Percentiles rank a stretch among this genome's conserved stretches.
Conservation (phyloP, 2,797 vertebrate species). For the Mycteria americana region DNA sequence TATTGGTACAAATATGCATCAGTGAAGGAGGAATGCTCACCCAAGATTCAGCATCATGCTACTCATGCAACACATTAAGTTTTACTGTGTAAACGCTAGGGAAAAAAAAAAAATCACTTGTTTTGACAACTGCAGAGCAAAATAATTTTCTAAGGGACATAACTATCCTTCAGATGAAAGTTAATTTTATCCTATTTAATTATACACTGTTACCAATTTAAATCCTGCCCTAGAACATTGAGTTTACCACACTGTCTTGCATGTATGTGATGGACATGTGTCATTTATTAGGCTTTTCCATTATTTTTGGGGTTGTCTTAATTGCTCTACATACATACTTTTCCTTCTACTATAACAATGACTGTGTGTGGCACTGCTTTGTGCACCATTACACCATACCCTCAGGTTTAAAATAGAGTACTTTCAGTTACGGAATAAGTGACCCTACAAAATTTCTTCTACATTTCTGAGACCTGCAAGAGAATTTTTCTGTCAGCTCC, state of each 20-base stretch:
- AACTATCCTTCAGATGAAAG: not conserved
- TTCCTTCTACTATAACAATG: not conserved
- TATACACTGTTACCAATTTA: conserved; percentile 2
- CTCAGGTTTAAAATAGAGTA: not conserved
- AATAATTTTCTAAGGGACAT: conserved; percentile 3
- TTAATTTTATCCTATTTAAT: conserved; percentile 34
- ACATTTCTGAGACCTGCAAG: not conserved
- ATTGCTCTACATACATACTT: not conserved
- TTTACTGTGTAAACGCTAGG: not conserved
- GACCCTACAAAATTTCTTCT: not conserved
- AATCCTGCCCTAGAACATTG: conserved; percentile 13
- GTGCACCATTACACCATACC: not conserved
- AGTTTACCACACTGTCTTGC: not conserved
- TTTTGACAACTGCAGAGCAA: not conserved
- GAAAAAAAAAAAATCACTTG: not conserved
- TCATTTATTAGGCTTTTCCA: not conserved
- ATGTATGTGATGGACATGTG: not conserved
- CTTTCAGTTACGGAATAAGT: not conserved
- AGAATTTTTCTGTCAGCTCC: not conserved
- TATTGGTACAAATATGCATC: not conserved
- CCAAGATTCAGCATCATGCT: not conserved
- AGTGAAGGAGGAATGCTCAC: not conserved
- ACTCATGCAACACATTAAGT: not conserved
- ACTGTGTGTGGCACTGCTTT: not conserved
- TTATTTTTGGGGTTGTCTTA: not conserved